A percentile compares a stretch with the other conserved stretches of the same genome.
These are phyloP conservation scores for Ictidomys tridecemlineatus DNA, from an alignment of 2,113 vertebrate species.

Conservation along the genomic window DNA sequence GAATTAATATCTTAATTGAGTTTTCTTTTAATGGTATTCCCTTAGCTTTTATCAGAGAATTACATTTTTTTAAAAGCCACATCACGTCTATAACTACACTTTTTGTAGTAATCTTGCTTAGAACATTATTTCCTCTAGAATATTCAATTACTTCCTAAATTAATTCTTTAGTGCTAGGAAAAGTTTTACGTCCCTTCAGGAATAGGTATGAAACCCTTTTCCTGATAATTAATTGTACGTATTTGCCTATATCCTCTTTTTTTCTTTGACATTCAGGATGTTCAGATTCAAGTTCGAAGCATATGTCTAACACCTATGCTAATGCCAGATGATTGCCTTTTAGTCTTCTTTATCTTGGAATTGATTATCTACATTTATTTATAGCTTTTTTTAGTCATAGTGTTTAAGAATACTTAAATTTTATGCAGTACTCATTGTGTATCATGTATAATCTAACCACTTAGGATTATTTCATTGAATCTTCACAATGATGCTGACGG, in stretches of 20 bases:
- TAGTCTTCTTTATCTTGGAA: neutral
- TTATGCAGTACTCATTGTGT: neutral
- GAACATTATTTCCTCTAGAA: slow-evolving; percentile 25
- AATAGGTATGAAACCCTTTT: neutral
- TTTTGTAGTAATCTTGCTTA: slow-evolving; percentile 24
- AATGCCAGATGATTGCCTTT: neutral
- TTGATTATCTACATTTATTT: slow-evolving; percentile 20
- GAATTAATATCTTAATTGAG: neutral
- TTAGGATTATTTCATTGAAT: slow-evolving; percentile 2
- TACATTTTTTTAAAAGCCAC: slow-evolving; percentile 7
- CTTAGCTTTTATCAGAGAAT: slow-evolving; percentile 24
- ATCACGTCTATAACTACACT: neutral
- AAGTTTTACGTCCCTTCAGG: neutral
- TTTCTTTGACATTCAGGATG: neutral
- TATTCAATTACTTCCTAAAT: slow-evolving; percentile 31
- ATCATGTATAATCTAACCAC: neutral
- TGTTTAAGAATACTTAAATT: neutral
- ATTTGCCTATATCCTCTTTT: neutral
- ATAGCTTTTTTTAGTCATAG: neutral
- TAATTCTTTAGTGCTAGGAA: slow-evolving; percentile 7
- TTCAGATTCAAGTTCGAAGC: neutral
- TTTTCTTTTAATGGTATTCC: slow-evolving; percentile 15
- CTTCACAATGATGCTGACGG: neutral
- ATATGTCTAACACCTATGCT: neutral
- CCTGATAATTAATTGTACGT: neutral